Conservation (phyloP, 2,888 invertebrate species). For the Hybos culiciformis region DNA sequence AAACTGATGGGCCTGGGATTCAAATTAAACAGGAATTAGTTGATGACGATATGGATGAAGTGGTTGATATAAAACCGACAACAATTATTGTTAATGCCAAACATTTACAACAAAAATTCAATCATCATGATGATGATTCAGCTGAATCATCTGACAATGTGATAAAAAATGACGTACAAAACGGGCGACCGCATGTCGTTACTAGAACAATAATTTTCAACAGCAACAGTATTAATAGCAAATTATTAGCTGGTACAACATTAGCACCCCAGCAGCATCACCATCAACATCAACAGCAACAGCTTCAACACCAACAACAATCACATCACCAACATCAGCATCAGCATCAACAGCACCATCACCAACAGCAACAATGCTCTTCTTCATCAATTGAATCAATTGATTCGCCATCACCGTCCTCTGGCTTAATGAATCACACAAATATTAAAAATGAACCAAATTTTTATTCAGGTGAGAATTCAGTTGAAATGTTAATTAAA, state of each 20-base stretch:
- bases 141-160: constrained; percentile 19
- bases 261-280: constrained; percentile 19
- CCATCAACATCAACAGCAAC: constrained; percentile 1
- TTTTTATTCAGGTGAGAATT: constrained; percentile 33
- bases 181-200: constrained; percentile 18
- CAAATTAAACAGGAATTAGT: not conserved
- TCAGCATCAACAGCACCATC: not conserved
- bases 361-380: not conserved
- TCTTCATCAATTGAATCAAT: not conserved
- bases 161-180: constrained; percentile 32
- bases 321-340: not conserved
- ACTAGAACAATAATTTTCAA: constrained; percentile 9
- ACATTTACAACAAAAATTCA: not conserved
- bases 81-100: not conserved
- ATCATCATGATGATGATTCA: not conserved
- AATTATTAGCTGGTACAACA: not conserved
- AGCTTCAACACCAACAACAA: constrained; percentile 10
- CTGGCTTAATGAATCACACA: constrained; percentile 7
- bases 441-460: constrained; percentile 33
- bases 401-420: constrained; percentile 22
- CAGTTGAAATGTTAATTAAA: constrained; percentile 34
- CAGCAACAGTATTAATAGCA: not conserved
- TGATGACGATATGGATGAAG: not conserved
- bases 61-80: not conserved
- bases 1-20: not conserved